phyloP scores from a whole-genome alignment of 2,113 vertebrate genomes.

The Sminthopsis crassicaudata region DNA sequence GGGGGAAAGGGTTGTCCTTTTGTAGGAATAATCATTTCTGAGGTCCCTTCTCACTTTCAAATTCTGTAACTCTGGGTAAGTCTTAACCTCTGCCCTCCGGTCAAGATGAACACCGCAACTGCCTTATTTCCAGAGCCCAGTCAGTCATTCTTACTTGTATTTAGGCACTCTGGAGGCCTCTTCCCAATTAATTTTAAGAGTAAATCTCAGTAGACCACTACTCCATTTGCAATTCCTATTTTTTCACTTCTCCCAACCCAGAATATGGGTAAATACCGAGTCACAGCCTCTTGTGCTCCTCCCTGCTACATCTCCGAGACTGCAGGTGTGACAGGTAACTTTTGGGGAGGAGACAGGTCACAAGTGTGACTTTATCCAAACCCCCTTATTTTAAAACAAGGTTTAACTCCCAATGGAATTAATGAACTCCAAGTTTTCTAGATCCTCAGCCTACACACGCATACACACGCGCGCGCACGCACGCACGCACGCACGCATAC shows the following conservation, averaged over 20 bases:
- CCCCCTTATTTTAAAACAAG: not conserved
- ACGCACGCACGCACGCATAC: not conserved
- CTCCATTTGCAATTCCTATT: not conserved
- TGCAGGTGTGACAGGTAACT: not conserved
- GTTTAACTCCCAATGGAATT: not conserved
- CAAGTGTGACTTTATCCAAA: not conserved
- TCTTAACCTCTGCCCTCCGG: not conserved
- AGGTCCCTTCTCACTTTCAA: not conserved
- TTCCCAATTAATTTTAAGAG: not conserved
- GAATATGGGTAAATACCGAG: not conserved
- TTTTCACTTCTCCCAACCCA: not conserved
- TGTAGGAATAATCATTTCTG: not conserved
- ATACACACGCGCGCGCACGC: not conserved
- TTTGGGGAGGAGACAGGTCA: not conserved
- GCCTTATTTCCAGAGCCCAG: not conserved
- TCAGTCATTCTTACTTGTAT: not conserved
- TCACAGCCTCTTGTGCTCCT: not conserved
- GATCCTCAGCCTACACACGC: not conserved
- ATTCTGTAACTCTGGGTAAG: not conserved
- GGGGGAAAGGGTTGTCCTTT: not conserved
- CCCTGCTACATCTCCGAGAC: not conserved
- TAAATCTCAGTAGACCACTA: not conserved
- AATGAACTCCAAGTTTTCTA: not conserved
- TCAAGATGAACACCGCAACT: not conserved
- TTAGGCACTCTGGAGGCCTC: not conserved